Evolutionary conservation across 2,888 invertebrate genomes (phyloP).

Genomic region (Zaprionus lineosus): DNA sequence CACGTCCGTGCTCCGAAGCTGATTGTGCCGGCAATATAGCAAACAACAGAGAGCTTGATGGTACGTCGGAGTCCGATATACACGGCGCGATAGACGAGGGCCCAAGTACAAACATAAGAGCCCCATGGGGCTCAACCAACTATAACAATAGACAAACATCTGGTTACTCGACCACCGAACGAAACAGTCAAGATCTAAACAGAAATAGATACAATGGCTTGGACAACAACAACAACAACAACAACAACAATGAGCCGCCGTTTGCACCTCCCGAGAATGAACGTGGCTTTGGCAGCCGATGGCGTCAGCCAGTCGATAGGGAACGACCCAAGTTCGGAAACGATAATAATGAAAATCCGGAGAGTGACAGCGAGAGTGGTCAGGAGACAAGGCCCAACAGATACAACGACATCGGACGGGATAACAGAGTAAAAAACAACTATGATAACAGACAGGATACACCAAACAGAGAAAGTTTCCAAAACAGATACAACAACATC

Average conservation of each 20-base stretch:
- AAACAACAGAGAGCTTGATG: conserved; percentile 48
- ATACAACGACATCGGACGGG: conserved; percentile 4
- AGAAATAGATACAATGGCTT: not conserved
- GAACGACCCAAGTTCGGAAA: conserved; percentile 9
- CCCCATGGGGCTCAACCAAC: conserved; percentile 8
- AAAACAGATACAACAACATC: conserved; percentile 11
- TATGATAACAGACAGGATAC: not conserved
- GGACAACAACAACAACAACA: conserved; percentile 10
- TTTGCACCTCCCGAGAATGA: not conserved
- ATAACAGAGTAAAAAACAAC: not conserved
- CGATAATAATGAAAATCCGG: not conserved
- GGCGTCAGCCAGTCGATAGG: conserved; percentile 13
- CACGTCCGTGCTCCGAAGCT: conserved; percentile 48
- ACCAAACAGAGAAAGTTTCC: too few species aligned
- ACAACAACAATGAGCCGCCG: conserved; percentile 5
- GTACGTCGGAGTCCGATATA: conserved; percentile 25
- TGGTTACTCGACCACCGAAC: not conserved
- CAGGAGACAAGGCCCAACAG: conserved; percentile 5
- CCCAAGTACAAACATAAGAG: conserved; percentile 5
- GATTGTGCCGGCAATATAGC: conserved; percentile 73
- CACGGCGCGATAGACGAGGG: conserved; percentile 38
- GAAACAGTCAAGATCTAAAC: conserved; percentile 19
- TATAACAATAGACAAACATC: not conserved
- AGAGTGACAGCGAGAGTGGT: conserved; percentile 5
- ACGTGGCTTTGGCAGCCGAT: conserved; percentile 14